Evolutionary conservation across 2,888 invertebrate species (phyloP), one percentile per base, ranked within the genome.

Genomic region (Drosophila heteroneura): DNA sequence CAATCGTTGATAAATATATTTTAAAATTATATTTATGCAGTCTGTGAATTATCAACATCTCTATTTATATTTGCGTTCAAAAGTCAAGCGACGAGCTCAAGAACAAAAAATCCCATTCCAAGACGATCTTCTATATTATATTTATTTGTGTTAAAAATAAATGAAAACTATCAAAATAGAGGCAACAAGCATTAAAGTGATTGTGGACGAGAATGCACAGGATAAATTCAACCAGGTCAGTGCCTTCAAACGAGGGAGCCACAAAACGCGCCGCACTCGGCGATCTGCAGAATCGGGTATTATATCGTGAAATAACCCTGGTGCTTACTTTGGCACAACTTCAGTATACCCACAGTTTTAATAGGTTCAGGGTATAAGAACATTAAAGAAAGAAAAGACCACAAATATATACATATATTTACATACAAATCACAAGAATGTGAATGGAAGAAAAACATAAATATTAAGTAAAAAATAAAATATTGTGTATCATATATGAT

Each of bases 281-380:
- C 5, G 95, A 95, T 83, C 91, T 94, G 59, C 94, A 94, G 33
- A 94, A 94, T 84, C 94, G 93, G 70, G 94, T 94, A 22, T 70
- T 92, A 6, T 92, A 92, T 9, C 92, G 91, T 22, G 82, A 79
- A 35, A 74, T 84, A 2, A 74, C 82, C 49, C 12, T 33, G 33
- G 12, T 33, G 12, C 12, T 33, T 33, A 12, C 33, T 33, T 12
- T 33, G 4, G 12, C 33, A 33, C 33, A 33, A 4, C 3, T 10
- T 33, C 32, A 33, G 10, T 33, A 33, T 33, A 10, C 12, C 33
- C 33, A 12, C 12, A 33, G 4, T 33, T 33, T 33, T 33, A 33
- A 33, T 12, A 12, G 0, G 12, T 5, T 4, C 33, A 33, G 12
- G 12, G 12, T 33, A 33, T 12, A 33, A 4, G 12, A 33, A 12